These are phyloP conservation scores for Ormyrus nitidulus DNA, from an alignment of 2,888 invertebrate species.

Conservation along the genomic window DNA sequence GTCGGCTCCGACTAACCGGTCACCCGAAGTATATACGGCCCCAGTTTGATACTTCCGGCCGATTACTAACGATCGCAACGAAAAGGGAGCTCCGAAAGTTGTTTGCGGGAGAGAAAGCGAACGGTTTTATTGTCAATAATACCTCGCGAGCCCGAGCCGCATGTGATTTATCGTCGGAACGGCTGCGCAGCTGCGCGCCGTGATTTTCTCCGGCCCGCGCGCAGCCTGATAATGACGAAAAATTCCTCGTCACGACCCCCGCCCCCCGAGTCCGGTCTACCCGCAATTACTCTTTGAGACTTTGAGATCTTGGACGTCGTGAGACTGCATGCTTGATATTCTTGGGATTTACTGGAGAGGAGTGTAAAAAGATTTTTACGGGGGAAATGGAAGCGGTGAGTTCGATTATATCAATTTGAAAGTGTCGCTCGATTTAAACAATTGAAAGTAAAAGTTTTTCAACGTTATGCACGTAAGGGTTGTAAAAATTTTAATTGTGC, in stretches of 20 bases:
- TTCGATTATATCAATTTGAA: no score
- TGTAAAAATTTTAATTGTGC: no score
- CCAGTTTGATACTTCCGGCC: constrained; percentile 14
- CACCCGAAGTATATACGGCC: neutral
- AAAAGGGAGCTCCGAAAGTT: no score
- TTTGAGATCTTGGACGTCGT: no score
- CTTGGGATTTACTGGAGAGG: no score
- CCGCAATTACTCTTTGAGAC: no score
- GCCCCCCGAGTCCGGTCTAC: neutral
- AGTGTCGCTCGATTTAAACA: no score
- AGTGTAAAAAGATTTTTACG: no score
- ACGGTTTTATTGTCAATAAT: constrained; percentile 41
- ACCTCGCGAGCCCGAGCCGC: neutral
- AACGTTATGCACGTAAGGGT: no score
- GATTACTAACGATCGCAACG: constrained; percentile 31
- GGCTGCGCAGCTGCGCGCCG: neutral
- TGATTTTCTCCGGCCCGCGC: neutral
- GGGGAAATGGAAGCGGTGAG: no score
- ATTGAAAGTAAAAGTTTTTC: no score
- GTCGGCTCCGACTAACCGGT: constrained; percentile 18
- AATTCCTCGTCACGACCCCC: constrained; percentile 1
- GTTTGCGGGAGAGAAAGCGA: neutral
- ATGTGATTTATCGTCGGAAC: constrained; percentile 18
- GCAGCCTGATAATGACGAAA: constrained; percentile 33
- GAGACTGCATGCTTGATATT: no score